phyloP scores from a whole-genome alignment of 2,888 invertebrate genomes.

The Taphrorychus bicolor region DNA sequence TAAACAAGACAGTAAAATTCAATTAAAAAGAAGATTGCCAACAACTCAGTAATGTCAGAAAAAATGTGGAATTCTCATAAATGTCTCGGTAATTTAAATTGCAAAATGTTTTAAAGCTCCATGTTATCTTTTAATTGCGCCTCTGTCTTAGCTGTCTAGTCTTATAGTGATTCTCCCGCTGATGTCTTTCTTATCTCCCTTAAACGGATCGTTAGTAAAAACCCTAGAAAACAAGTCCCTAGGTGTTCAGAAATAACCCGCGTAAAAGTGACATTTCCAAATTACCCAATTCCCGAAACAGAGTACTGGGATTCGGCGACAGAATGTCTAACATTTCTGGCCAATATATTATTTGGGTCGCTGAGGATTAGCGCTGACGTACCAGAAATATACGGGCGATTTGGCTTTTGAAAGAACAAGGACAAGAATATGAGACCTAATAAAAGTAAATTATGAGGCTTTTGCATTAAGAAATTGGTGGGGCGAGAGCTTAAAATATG shows the following conservation, averaged over 20 bases:
- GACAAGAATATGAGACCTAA: neutral
- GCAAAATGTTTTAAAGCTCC: too few relatives aligned
- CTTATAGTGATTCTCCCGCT: too few relatives aligned
- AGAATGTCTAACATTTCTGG: slow-evolving; percentile 17
- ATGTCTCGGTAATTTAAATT: too few relatives aligned
- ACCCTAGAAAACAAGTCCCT: neutral
- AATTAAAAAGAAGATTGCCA: too few relatives aligned
- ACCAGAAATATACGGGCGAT: neutral
- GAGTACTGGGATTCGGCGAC: slow-evolving; percentile 1
- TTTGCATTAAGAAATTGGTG: slow-evolving; percentile 4
- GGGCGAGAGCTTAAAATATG: neutral
- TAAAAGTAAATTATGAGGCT: neutral
- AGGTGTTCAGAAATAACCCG: neutral
- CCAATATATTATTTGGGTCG: slow-evolving; percentile 6
- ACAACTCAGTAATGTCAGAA: too few relatives aligned
- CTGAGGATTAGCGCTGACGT: neutral
- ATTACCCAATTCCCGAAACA: neutral
- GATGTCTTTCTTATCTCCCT: neutral
- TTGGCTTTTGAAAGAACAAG: neutral
- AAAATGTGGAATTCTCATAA: too few relatives aligned
- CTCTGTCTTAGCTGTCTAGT: too few relatives aligned
- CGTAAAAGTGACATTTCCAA: neutral
- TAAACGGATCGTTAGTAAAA: neutral
- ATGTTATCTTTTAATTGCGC: too few relatives aligned
- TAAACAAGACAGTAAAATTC: too few relatives aligned